Percentiles rank a stretch among this genome's conserved stretches.
Evolutionary conservation across 2,113 vertebrate species (phyloP).

Genomic region (Oxyura jamaicensis): DNA sequence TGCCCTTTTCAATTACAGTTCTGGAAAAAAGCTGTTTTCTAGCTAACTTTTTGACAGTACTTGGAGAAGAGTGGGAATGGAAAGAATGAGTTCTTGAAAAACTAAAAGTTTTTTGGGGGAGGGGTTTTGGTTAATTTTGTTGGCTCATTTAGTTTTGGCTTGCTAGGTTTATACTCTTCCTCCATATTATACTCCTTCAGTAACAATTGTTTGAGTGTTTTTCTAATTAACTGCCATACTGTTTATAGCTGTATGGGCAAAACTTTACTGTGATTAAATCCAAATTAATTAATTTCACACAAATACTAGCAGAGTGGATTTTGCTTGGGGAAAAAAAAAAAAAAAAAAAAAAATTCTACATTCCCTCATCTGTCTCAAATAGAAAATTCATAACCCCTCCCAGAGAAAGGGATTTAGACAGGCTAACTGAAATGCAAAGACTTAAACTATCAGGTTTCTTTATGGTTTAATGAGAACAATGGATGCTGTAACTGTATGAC

Average conservation of each 20-base stretch:
- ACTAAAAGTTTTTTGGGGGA: not conserved
- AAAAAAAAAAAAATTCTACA: not conserved
- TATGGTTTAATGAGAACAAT: not conserved
- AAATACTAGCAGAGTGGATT: not conserved
- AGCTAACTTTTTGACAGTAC: not conserved
- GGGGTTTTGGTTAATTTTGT: not conserved
- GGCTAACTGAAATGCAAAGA: not conserved
- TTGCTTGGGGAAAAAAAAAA: not conserved
- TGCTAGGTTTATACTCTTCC: not conserved
- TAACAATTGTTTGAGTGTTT: not conserved
- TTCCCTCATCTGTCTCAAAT: not conserved
- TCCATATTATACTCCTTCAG: not conserved
- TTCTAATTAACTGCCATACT: not conserved
- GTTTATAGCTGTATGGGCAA: not conserved
- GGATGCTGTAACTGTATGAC: not conserved
- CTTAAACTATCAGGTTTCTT: not conserved
- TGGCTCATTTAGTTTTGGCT: not conserved
- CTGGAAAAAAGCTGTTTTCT: not conserved
- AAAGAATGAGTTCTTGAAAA: not conserved
- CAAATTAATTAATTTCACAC: constrained; percentile 15
- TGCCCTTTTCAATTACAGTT: not conserved
- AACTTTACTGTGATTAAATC: not conserved
- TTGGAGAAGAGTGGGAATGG: not conserved
- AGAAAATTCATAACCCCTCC: not conserved
- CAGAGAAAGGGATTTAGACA: not conserved